These are phyloP conservation scores for Megalops atlanticus DNA, from an alignment of 2,113 vertebrate genomes.

Conservation along the genomic window DNA sequence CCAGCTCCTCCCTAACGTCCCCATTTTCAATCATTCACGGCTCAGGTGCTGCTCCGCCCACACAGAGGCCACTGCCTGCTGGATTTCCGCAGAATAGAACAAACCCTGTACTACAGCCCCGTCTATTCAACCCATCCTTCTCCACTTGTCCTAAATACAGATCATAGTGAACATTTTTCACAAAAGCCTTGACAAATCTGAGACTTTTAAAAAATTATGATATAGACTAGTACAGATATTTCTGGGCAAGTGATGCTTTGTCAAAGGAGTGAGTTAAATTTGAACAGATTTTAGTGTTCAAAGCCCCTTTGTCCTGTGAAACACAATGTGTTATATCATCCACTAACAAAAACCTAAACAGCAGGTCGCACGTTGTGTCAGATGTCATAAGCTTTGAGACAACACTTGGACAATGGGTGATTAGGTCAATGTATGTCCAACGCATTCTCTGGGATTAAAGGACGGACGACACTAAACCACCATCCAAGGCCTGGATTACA, in stretches of 20 bases:
- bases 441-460: constrained; percentile 9
- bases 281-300: neutral
- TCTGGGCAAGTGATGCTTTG: neutral
- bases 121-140: neutral
- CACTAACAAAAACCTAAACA: neutral
- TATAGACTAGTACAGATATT: too few species aligned
- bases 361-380: neutral
- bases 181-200: neutral
- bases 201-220: too few species aligned
- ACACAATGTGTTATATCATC: neutral
- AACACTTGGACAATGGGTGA: constrained; percentile 7
- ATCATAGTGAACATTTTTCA: neutral
- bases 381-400: constrained; percentile 1
- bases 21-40: constrained; percentile 27
- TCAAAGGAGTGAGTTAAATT: neutral
- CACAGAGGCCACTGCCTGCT: neutral
- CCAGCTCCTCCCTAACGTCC: constrained; percentile 10
- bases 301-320: neutral
- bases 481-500: constrained; percentile 2
- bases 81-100: neutral
- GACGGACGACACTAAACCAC: neutral
- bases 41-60: neutral
- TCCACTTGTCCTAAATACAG: neutral
- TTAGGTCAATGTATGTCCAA: neutral
- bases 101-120: neutral